These are phyloP conservation scores for Cheilosia pagana DNA, from an alignment of 2,888 invertebrate species.

Conservation along the genomic window DNA sequence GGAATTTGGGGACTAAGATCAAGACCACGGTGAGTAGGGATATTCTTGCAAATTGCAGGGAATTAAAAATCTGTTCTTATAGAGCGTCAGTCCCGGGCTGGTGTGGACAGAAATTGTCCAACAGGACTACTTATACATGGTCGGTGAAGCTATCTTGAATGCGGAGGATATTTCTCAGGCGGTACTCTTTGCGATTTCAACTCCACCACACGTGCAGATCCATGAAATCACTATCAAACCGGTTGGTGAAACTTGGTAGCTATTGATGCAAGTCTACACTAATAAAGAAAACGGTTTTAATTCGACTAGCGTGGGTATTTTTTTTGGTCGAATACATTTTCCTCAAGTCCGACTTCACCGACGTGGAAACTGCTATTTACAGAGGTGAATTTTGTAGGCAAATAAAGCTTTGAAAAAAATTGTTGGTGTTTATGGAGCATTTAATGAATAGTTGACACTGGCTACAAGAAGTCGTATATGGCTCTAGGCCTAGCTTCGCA, in stretches of 20 bases:
- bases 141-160: constrained; percentile 12
- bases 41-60: constrained; percentile 71
- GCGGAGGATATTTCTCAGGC: constrained; percentile 79
- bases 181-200: constrained; percentile 77
- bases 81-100: constrained; percentile 78
- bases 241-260: constrained; percentile 24
- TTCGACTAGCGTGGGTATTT: no score
- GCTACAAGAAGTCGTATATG: no score
- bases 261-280: no score
- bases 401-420: no score
- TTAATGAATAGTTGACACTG: no score
- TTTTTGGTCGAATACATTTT: no score
- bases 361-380: no score
- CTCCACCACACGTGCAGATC: constrained; percentile 62
- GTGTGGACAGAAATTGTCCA: constrained; percentile 80
- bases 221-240: constrained; percentile 46
- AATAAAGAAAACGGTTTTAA: no score
- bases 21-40: constrained; percentile 80
- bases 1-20: constrained; percentile 79
- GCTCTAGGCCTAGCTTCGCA: no score
- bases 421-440: no score
- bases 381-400: no score
- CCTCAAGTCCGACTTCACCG: no score
- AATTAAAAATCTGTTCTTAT: not conserved
- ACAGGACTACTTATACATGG: constrained; percentile 64